Conservation (phyloP, 2,113 vertebrate genomes). For the Sisor rabdophorus region DNA sequence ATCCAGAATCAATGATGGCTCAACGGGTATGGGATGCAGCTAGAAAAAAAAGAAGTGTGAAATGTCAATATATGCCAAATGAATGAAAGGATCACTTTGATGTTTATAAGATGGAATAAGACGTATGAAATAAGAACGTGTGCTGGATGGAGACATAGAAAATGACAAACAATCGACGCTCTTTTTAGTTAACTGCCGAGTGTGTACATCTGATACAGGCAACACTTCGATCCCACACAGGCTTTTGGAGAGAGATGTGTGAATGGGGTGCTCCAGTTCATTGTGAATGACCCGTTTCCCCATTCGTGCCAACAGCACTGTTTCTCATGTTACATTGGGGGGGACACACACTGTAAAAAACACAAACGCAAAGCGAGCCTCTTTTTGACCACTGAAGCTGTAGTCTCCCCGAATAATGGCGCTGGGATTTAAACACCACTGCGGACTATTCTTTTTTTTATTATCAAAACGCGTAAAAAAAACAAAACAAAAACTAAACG, state of each 20-base stretch:
- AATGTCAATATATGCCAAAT: conserved; percentile 23
- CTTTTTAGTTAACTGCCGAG: conserved; percentile 43
- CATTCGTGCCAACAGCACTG: conserved; percentile 38
- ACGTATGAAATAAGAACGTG: background rate
- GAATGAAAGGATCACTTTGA: background rate
- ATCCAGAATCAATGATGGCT: conserved; percentile 45
- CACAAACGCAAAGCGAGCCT: conserved; percentile 8
- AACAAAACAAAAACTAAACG: too few relatives aligned
- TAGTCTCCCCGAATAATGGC: background rate
- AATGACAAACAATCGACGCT: conserved; percentile 30
- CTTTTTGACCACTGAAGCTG: background rate
- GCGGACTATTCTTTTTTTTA: too few relatives aligned
- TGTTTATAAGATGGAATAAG: background rate
- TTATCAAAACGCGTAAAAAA: background rate
- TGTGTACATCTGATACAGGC: conserved; percentile 57
- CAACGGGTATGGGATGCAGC: conserved; percentile 45
- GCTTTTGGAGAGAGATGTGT: conserved; percentile 61
- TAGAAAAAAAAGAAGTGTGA: conserved; percentile 3
- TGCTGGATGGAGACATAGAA: background rate
- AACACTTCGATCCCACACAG: conserved; percentile 61
- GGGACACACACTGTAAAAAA: background rate
- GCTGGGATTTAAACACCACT: background rate
- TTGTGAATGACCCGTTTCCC: conserved; percentile 49
- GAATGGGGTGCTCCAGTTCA: conserved; percentile 64
- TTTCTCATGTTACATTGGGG: conserved; percentile 41